A percentile compares a stretch with the other conserved stretches of the same genome.
phyloP scores from a whole-genome alignment of 2,797 vertebrate genomes.

The Parauchenoglanis ngamensis region DNA sequence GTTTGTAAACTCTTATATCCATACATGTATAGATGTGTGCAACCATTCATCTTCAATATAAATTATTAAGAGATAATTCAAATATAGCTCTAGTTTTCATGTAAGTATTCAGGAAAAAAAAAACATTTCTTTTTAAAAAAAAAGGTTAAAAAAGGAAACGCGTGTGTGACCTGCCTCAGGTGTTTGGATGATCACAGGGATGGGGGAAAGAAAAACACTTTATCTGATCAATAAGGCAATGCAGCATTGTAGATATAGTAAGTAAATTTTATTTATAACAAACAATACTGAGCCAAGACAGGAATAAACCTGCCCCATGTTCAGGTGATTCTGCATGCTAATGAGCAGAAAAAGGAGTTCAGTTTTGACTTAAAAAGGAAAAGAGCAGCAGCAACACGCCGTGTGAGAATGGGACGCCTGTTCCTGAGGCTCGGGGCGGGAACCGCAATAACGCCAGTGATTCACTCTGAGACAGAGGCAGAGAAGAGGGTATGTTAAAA shows the following conservation, averaged over 20 bases:
- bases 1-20: not conserved
- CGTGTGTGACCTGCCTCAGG: not conserved
- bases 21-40: not conserved
- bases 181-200: no score
- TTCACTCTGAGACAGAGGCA: not conserved
- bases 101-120: not conserved
- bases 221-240: not conserved
- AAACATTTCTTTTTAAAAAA: not conserved
- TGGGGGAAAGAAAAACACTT: no score
- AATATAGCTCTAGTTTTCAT: not conserved
- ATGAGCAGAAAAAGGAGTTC: not conserved
- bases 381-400: not conserved
- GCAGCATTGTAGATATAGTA: not conserved
- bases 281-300: not conserved
- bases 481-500: not conserved
- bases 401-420: not conserved
- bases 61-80: not conserved
- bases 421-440: not conserved
- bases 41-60: not conserved
- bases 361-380: constrained; percentile 25
- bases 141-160: not conserved
- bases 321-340: not conserved
- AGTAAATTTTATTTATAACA: not conserved
- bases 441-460: not conserved
- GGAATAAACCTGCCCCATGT: not conserved